Evolutionary conservation across 2,888 invertebrate species (phyloP).

Genomic region (Drosophila parthenogenetica): DNA sequence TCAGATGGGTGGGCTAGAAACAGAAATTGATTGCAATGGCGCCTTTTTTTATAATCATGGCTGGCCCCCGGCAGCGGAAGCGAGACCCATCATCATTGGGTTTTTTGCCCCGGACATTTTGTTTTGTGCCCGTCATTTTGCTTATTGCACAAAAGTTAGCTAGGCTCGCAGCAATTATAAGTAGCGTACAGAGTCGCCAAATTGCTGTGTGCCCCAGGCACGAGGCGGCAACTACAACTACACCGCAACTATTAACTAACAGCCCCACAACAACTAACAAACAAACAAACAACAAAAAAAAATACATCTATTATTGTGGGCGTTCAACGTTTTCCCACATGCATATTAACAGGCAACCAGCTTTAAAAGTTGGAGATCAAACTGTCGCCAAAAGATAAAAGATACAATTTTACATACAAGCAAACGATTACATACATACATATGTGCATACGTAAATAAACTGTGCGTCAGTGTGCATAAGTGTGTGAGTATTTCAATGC

Average conservation of each 20-base stretch:
- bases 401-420: conserved; percentile 39
- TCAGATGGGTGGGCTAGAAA: conserved; percentile 27
- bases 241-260: conserved; percentile 43
- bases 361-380: conserved; percentile 32
- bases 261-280: conserved; percentile 25
- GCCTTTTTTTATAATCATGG: conserved; percentile 55
- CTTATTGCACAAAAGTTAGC: conserved; percentile 83
- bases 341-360: conserved; percentile 79
- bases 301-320: conserved; percentile 82
- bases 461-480: not conserved
- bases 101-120: conserved; percentile 76
- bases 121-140: conserved; percentile 85
- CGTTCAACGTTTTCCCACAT: conserved; percentile 84
- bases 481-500: not conserved
- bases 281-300: conserved; percentile 52
- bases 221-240: conserved; percentile 16
- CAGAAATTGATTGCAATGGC: conserved; percentile 62
- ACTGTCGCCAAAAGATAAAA: conserved; percentile 45
- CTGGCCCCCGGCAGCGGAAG: conserved; percentile 73
- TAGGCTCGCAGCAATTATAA: conserved; percentile 71
- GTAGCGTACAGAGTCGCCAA: conserved; percentile 29
- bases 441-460: not conserved
- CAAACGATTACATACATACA: conserved; percentile 13
- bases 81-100: conserved; percentile 48
- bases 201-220: conserved; percentile 20